Evolutionary conservation across 1,140 invertebrate genomes (phyloP).

Genomic region (Platyscapa corneri): DNA sequence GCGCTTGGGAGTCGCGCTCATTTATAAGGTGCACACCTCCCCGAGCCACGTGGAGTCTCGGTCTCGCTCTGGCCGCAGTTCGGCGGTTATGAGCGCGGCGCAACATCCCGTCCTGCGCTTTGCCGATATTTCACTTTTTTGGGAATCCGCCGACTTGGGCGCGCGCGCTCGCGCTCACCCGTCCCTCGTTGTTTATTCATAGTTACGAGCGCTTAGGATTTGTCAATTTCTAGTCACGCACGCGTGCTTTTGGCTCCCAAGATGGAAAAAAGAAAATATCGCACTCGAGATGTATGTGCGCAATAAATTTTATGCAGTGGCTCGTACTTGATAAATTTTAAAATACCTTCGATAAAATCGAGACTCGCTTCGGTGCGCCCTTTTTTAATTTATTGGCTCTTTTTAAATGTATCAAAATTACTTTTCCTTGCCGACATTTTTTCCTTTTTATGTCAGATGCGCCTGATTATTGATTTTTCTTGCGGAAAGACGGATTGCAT

Average conservation of each 20-base stretch:
- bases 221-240: slow-evolving; percentile 38
- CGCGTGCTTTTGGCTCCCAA: slow-evolving; percentile 16
- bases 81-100: slow-evolving; percentile 8
- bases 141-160: slow-evolving; percentile 4
- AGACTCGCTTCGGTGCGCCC: neutral
- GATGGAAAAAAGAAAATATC: slow-evolving; percentile 21
- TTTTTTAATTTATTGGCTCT: neutral
- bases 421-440: neutral
- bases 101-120: slow-evolving; percentile 4
- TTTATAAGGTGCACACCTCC: slow-evolving; percentile 67
- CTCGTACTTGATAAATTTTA: slow-evolving; percentile 32
- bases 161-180: neutral
- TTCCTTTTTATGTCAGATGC: neutral
- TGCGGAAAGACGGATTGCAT: too few relatives aligned
- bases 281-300: slow-evolving; percentile 15
- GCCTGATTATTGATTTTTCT: neutral
- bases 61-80: slow-evolving; percentile 5
- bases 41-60: neutral
- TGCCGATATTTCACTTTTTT: slow-evolving; percentile 46
- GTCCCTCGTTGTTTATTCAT: slow-evolving; percentile 44
- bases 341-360: slow-evolving; percentile 8
- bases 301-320: slow-evolving; percentile 29
- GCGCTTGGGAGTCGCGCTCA: slow-evolving; percentile 62
- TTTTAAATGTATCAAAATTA: neutral
- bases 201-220: slow-evolving; percentile 31